phyloP scores from a whole-genome alignment of 1,140 invertebrate species.

The Andrena cerasifolii region DNA sequence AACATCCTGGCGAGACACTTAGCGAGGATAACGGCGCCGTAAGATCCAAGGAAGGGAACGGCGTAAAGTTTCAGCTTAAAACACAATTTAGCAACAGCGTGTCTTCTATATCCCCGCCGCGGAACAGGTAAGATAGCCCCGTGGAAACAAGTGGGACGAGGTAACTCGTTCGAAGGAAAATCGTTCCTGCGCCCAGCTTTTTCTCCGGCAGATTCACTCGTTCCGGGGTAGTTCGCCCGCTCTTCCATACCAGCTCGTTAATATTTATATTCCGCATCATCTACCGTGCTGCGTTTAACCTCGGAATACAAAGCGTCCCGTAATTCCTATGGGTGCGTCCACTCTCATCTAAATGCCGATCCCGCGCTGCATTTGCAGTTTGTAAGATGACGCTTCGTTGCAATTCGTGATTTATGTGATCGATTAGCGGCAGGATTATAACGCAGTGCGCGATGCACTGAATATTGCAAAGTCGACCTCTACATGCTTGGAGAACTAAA shows the following conservation, averaged over 20 bases:
- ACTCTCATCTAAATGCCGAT: neutral
- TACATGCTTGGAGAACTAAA: too few relatives aligned
- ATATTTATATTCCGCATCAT: slow-evolving; percentile 46
- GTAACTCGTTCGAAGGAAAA: slow-evolving; percentile 56
- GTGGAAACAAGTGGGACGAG: slow-evolving; percentile 50
- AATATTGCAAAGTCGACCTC: too few relatives aligned
- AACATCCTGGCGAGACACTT: slow-evolving; percentile 51
- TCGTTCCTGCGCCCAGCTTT: slow-evolving; percentile 54
- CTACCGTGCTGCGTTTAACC: slow-evolving; percentile 17
- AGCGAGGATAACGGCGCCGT: slow-evolving; percentile 50
- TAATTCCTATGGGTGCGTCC: too few relatives aligned
- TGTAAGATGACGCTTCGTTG: too few relatives aligned
- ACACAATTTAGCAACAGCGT: slow-evolving; percentile 66
- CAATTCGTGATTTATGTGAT: neutral
- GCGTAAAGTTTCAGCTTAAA: slow-evolving; percentile 67
- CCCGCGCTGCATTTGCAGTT: neutral
- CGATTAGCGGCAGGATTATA: too few relatives aligned
- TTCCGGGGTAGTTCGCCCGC: neutral
- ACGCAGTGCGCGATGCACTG: too few relatives aligned
- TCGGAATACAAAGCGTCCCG: too few relatives aligned
- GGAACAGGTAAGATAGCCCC: slow-evolving; percentile 57
- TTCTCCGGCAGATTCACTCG: slow-evolving; percentile 43
- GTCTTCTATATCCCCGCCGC: slow-evolving; percentile 55
- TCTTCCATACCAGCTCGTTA: slow-evolving; percentile 18
- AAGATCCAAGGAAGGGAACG: slow-evolving; percentile 33